Conservation (phyloP, 2,113 vertebrate genomes). For the Urocynchramus pylzowi region DNA sequence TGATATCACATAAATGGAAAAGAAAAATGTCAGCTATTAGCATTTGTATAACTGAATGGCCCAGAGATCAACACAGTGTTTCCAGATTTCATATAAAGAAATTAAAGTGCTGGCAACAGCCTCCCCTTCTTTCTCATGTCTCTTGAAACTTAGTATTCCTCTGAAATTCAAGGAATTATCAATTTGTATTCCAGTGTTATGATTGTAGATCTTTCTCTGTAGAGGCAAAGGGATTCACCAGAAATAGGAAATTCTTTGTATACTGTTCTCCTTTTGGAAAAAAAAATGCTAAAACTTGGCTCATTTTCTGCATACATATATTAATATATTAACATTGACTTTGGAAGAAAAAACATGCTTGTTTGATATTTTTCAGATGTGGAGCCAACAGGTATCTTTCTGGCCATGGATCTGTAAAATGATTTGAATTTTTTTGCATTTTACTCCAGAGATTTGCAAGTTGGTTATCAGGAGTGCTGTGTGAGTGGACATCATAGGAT, state of each 20-base stretch:
- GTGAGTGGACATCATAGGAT: background rate
- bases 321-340: constrained; percentile 5
- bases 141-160: background rate
- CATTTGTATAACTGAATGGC: background rate
- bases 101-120: background rate
- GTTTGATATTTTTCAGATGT: background rate
- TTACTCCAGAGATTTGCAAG: background rate
- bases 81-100: background rate
- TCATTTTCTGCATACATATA: background rate
- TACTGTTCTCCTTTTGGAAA: background rate
- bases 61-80: background rate
- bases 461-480: background rate
- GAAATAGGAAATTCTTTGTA: constrained; percentile 9
- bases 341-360: background rate
- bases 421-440: background rate
- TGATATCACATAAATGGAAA: background rate
- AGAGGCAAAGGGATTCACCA: background rate
- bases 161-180: background rate
- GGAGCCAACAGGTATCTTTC: background rate
- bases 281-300: background rate
- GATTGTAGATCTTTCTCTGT: background rate
- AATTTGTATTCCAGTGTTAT: background rate
- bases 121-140: background rate
- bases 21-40: background rate
- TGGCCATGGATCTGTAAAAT: background rate